These are phyloP conservation scores for Collichthys lucidus DNA, from an alignment of 2,113 vertebrate genomes.

Conservation along the genomic window DNA sequence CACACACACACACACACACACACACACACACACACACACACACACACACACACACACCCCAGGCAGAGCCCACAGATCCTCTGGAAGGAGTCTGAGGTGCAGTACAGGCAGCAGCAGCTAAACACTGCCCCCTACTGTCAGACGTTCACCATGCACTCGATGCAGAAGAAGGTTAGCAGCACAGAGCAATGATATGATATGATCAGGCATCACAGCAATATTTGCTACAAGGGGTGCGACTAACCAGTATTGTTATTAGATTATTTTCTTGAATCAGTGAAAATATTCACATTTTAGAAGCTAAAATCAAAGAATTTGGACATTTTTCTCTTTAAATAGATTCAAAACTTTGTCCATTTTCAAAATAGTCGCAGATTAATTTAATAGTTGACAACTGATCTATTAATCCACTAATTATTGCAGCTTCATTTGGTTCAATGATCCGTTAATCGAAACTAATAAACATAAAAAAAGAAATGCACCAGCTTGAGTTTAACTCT, in stretches of 20 bases:
- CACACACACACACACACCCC: conserved; percentile 36
- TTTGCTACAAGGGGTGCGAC: neutral
- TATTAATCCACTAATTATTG: no score
- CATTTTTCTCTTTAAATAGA: no score
- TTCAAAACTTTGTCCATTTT: no score
- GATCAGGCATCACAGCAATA: neutral
- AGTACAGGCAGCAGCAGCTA: conserved; percentile 33
- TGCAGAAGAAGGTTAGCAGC: neutral
- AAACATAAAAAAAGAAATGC: neutral
- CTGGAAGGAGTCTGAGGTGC: neutral
- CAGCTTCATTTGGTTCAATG: no score
- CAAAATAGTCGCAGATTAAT: no score
- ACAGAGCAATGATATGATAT: neutral
- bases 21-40: no score
- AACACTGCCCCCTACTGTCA: conserved; percentile 78
- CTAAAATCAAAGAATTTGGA: no score
- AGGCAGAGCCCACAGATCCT: conserved; percentile 31
- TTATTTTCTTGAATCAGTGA: no score
- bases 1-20: no score
- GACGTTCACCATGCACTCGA: neutral
- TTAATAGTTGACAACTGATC: no score
- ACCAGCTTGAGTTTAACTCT: neutral
- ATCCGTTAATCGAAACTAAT: neutral
- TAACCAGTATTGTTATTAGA: no score
- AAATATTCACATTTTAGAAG: no score